Evolutionary conservation across 1,140 invertebrate species (phyloP).

Genomic region (Drosophila lacertosa): DNA sequence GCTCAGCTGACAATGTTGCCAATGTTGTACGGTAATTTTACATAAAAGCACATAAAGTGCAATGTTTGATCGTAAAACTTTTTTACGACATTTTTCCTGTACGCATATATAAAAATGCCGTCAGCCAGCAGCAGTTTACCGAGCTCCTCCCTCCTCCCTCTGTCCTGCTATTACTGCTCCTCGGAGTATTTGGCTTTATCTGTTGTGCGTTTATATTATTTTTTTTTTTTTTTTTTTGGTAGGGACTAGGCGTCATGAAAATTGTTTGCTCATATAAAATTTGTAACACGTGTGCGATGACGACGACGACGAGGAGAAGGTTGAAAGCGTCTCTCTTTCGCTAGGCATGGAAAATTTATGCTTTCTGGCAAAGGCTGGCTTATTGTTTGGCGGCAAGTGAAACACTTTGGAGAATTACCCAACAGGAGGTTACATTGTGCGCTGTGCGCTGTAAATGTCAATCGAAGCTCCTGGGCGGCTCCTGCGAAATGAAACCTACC

Average conservation of each 20-base stretch:
- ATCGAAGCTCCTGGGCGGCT: slow-evolving; percentile 35
- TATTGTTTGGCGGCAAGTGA: slow-evolving; percentile 79
- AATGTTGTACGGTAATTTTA: slow-evolving; percentile 82
- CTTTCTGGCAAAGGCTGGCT: slow-evolving; percentile 47
- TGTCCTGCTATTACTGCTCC: slow-evolving; percentile 19
- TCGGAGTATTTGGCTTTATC: slow-evolving; percentile 75
- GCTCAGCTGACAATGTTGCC: slow-evolving; percentile 82
- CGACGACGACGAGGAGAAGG: slow-evolving; percentile 21
- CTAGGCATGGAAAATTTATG: slow-evolving; percentile 69
- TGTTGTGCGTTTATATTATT: slow-evolving; percentile 71
- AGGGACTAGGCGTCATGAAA: slow-evolving; percentile 32
- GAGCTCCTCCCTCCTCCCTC: slow-evolving; percentile 5
- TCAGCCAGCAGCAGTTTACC: slow-evolving; percentile 44
- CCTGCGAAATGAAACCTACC: slow-evolving; percentile 3
- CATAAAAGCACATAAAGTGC: slow-evolving; percentile 83
- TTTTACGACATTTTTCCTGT: slow-evolving; percentile 82
- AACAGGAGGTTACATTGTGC: slow-evolving; percentile 4
- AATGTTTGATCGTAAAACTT: slow-evolving; percentile 83
- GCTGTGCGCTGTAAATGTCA: slow-evolving; percentile 24
- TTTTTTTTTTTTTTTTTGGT: slow-evolving; percentile 22
- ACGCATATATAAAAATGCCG: slow-evolving; percentile 78
- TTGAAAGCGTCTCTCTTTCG: slow-evolving; percentile 16
- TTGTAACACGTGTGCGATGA: slow-evolving; percentile 76
- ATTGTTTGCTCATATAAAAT: slow-evolving; percentile 78
- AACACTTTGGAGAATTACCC: slow-evolving; percentile 77